phyloP scores from a whole-genome alignment of 2,888 invertebrate genomes.

The Tiliacea citrago region DNA sequence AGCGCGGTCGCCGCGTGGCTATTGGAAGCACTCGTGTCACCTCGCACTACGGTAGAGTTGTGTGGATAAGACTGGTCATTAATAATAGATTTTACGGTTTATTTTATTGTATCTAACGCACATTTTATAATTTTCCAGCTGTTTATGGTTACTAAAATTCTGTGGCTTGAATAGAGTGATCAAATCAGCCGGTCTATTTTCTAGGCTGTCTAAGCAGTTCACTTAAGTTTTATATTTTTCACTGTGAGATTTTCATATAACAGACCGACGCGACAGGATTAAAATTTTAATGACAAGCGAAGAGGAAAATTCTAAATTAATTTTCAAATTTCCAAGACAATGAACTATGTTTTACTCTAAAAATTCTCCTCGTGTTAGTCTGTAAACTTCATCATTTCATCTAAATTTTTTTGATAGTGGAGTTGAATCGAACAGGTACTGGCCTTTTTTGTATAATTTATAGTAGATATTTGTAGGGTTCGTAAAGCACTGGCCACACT shows the following conservation, averaged over 20 bases:
- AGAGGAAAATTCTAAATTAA: background rate
- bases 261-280: too few relatives aligned
- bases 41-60: constrained; percentile 46
- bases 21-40: constrained; percentile 79
- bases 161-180: background rate
- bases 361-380: background rate
- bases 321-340: background rate
- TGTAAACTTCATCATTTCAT: background rate
- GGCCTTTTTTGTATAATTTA: background rate
- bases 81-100: background rate
- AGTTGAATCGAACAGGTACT: background rate
- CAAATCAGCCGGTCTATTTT: background rate
- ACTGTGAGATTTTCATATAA: too few relatives aligned
- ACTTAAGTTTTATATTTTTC: too few relatives aligned
- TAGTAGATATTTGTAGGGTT: background rate
- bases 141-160: background rate
- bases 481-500: background rate
- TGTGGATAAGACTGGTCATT: constrained; percentile 60
- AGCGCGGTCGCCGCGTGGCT: constrained; percentile 74
- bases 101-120: background rate
- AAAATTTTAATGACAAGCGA: too few relatives aligned
- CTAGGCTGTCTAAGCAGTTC: too few relatives aligned
- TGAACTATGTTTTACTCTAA: background rate
- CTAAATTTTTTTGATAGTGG: background rate
- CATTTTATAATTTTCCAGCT: background rate